These are phyloP conservation scores for Sycophaga agraensis DNA, from an alignment of 1,140 invertebrate genomes.

Conservation along the genomic window DNA sequence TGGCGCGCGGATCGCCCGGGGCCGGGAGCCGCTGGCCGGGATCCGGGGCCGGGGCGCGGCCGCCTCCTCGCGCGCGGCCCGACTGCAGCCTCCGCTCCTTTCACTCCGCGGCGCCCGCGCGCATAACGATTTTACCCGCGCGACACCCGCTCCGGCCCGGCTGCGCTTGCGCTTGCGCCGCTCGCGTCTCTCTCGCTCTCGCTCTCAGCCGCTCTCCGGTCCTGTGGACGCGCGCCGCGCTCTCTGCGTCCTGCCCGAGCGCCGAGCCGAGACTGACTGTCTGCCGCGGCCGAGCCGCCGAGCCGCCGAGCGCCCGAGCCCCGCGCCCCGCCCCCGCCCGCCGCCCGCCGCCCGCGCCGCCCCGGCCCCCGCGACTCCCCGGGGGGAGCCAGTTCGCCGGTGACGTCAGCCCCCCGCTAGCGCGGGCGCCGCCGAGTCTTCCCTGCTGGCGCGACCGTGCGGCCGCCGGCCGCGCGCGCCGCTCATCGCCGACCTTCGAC, in stretches of 20 bases:
- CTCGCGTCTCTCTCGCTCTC: background rate
- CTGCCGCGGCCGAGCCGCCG: constrained; percentile 34
- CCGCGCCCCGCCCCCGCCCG: constrained; percentile 32
- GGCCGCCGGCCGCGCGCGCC: background rate
- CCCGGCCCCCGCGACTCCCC: too few species aligned
- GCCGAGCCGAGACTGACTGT: constrained; percentile 55
- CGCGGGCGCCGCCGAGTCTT: constrained; percentile 38
- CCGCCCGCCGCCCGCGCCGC: constrained; percentile 1
- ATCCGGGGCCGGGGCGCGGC: background rate
- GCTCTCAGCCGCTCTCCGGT: background rate
- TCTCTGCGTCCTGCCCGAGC: constrained; percentile 30
- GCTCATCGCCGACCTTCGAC: background rate
- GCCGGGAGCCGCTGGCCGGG: background rate
- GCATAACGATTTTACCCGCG: too few species aligned
- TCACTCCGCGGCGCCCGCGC: too few species aligned
- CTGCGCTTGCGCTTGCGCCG: too few species aligned
- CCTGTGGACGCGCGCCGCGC: background rate
- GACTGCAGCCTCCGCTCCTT: too few species aligned
- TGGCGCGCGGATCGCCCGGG: too few species aligned
- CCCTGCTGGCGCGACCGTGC: constrained; percentile 43
- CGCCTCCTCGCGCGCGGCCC: too few species aligned
- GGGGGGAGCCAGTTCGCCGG: constrained; percentile 45
- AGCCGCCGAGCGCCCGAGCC: too few species aligned
- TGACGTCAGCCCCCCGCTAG: constrained; percentile 54
- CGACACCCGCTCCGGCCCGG: too few species aligned